Conservation (phyloP, 2,888 invertebrate species). For the Nephrotoma guestfalica region DNA sequence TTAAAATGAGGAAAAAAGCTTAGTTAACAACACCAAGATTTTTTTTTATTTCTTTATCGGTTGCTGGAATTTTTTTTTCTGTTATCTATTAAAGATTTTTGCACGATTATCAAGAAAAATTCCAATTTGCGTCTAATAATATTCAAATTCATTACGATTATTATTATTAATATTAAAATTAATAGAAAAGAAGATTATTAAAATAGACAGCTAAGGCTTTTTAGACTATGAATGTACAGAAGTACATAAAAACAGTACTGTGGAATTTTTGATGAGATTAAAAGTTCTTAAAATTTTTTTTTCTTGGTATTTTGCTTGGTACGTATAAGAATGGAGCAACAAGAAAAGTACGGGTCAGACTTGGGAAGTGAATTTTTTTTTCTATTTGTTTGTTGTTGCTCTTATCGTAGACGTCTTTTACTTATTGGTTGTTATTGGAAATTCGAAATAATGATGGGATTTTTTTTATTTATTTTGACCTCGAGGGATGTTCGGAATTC, state of each 20-base stretch:
- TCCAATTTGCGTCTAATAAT: neutral
- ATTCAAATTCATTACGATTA: neutral
- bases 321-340: neutral
- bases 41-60: neutral
- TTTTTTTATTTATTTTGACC: neutral
- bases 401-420: neutral
- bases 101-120: neutral
- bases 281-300: neutral
- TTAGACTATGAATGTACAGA: neutral
- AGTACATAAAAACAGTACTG: neutral
- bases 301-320: neutral
- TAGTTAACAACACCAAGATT: neutral
- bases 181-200: neutral
- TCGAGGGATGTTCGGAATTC: neutral
- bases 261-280: neutral
- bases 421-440: neutral
- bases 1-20: neutral
- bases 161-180: neutral
- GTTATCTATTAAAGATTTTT: neutral
- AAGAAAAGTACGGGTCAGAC: neutral
- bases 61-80: neutral
- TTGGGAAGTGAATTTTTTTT: neutral
- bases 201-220: neutral
- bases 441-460: neutral
- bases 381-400: no score